These are phyloP conservation scores for Scyliorhinus canicula DNA, from an alignment of 2,797 vertebrate species.

Conservation along the genomic window DNA sequence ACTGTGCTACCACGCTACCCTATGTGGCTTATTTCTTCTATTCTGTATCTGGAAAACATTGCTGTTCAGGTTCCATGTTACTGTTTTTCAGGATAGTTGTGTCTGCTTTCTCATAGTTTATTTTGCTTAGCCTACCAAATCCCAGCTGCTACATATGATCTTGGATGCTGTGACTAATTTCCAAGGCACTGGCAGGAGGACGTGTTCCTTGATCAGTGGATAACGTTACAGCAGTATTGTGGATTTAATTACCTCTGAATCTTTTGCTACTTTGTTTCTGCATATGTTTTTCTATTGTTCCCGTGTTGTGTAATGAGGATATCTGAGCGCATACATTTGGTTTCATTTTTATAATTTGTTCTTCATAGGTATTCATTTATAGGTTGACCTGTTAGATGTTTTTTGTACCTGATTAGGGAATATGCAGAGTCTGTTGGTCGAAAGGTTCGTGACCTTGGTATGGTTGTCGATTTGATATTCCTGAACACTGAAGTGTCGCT, in stretches of 20 bases:
- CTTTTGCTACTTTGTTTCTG: neutral
- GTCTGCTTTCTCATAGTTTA: neutral
- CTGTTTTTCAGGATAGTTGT: neutral
- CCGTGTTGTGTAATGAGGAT: neutral
- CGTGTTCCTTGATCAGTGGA: neutral
- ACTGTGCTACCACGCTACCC: no score
- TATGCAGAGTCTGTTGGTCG: slow-evolving; percentile 92
- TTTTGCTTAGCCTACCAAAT: neutral
- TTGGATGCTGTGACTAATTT: neutral
- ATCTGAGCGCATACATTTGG: neutral
- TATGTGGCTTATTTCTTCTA: no score
- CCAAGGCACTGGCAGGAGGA: neutral
- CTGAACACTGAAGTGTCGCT: slow-evolving; percentile 96
- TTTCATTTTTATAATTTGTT: neutral
- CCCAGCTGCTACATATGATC: neutral
- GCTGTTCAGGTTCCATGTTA: neutral
- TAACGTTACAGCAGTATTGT: neutral
- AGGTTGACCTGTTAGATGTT: neutral
- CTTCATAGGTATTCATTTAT: neutral
- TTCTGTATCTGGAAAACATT: neutral
- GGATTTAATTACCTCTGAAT: neutral
- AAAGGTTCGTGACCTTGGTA: slow-evolving; percentile 87
- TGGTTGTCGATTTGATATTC: slow-evolving; percentile 98
- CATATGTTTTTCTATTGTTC: neutral
- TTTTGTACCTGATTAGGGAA: slow-evolving; percentile 64